Conservation (phyloP, 2,797 vertebrate genomes). For the Tragopan temminckii region DNA sequence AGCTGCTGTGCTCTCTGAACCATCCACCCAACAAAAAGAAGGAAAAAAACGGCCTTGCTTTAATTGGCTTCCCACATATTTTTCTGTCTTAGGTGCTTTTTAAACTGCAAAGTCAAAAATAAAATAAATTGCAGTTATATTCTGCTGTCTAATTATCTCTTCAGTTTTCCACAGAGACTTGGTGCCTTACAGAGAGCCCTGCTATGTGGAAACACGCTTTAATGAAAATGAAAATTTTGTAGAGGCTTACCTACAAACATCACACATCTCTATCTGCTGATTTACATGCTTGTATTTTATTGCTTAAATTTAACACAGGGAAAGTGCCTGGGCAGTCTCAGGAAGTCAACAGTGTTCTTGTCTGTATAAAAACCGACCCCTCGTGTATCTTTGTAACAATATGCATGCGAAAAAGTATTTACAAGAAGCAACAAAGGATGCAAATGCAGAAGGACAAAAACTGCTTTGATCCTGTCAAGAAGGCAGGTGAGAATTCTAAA, state of each 20-base stretch:
- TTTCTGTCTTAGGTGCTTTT: conserved; percentile 33
- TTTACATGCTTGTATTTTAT: not conserved
- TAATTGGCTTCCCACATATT: conserved; percentile 42
- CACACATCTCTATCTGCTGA: not conserved
- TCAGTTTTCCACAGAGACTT: conserved; percentile 42
- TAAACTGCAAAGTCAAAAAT: conserved; percentile 23
- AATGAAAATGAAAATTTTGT: conserved; percentile 8
- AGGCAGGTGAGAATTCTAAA: not conserved
- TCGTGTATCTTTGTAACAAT: not conserved
- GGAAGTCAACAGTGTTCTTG: not conserved
- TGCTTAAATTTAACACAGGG: not conserved
- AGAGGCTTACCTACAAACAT: not conserved
- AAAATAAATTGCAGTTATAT: conserved; percentile 10
- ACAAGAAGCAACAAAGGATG: not conserved
- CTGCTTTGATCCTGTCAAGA: not conserved
- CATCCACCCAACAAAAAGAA: conserved; percentile 36
- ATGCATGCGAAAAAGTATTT: not conserved
- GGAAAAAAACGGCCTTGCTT: not conserved
- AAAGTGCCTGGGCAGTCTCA: not conserved
- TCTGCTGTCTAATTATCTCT: conserved; percentile 42
- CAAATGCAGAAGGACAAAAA: not conserved
- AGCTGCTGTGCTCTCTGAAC: conserved; percentile 57
- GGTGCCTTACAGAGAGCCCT: not conserved
- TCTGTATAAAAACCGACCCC: not conserved
- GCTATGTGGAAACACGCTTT: not conserved